Base-by-base conservation (phyloP, 2,888 invertebrate genomes). In the Eupeodes latifasciatus region DNA sequence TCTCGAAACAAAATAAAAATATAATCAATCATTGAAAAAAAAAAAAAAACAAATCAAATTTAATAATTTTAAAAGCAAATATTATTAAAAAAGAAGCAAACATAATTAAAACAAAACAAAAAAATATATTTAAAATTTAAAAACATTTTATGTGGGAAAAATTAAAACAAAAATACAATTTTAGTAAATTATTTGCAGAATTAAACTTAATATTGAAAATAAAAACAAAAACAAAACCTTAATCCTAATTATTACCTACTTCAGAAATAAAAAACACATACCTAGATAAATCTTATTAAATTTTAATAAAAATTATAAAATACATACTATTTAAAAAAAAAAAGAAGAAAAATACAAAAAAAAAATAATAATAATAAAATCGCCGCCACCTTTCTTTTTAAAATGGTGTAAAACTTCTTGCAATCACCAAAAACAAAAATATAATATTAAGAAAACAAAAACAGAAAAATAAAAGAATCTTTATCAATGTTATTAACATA, bases 401-500 rank as follows among this genome's bases (percentile, higher is more conserved):
- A 72, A 91, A 90, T 90, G 91, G 91, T 90, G 90, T 90, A 90
- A 90, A 91, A 90, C 90, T 90, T 90, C 90, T 91, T 91, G 91
- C 91, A 91, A 91, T 91, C 90, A 90, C 90, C 89, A 59, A 80
- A 81, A 89, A 81, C 19, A 78, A 72, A 76, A 91, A 90, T 88
- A 90, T 91, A 91, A 92, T 91, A 91, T 90, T 89, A 92, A 90
- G 84, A 90, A 89, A 82, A 74, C 85, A 85, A 86, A 88, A 78
- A 77, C n/a, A 89, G 81, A 80, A 74, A 83, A 90, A 90, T 90
- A 91, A 91, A 91, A 84, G 90, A 92, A 84, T 81, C 87, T 87
- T 92, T 93, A 92, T 92, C 92, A 92, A 92, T 92, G 92, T 93
- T 92, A 92, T 92, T 92, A 92, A 91, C 91, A 92, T 91, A 91